Evolutionary conservation across 2,797 vertebrate genomes (phyloP).

Genomic region (Alauda arvensis): DNA sequence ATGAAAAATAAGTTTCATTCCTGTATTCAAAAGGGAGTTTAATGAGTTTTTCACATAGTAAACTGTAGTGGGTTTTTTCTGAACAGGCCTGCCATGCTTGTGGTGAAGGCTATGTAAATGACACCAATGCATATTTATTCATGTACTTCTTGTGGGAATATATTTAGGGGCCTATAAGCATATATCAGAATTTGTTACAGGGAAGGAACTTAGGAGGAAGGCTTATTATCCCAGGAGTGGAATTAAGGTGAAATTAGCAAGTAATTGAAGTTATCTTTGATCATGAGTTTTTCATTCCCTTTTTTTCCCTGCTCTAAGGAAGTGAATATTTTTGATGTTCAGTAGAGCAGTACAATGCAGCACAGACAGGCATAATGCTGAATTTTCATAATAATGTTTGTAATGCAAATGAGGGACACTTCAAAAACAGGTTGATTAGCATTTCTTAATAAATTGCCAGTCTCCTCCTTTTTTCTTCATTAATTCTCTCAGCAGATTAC

Average conservation of each 20-base stretch:
- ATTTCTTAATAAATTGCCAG: conserved; percentile 81
- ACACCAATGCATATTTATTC: conserved; percentile 78
- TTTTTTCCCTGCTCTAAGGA: conserved; percentile 60
- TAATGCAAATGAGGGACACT: conserved; percentile 87
- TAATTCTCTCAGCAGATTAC: conserved; percentile 73
- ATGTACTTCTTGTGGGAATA: conserved; percentile 74
- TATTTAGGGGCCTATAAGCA: conserved; percentile 68
- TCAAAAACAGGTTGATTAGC: conserved; percentile 85
- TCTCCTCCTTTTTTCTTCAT: conserved; percentile 70
- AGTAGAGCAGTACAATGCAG: conserved; percentile 67
- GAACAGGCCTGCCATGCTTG: conserved; percentile 43
- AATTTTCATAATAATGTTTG: conserved; percentile 83
- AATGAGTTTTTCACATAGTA: conserved; percentile 67
- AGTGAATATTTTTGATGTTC: conserved; percentile 73
- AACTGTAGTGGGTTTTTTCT: conserved; percentile 70
- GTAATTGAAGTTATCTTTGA: conserved; percentile 80
- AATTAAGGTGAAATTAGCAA: conserved; percentile 79
- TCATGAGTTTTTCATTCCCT: conserved; percentile 70
- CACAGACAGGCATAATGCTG: conserved; percentile 71
- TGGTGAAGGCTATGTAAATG: conserved; percentile 76
- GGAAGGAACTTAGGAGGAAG: conserved; percentile 62
- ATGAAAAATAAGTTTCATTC: conserved; percentile 53
- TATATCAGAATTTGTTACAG: conserved; percentile 68
- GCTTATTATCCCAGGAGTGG: conserved; percentile 73
- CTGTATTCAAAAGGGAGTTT: conserved; percentile 55